phyloP scores from a whole-genome alignment of 2,113 vertebrate species.

The Gavia stellata region DNA sequence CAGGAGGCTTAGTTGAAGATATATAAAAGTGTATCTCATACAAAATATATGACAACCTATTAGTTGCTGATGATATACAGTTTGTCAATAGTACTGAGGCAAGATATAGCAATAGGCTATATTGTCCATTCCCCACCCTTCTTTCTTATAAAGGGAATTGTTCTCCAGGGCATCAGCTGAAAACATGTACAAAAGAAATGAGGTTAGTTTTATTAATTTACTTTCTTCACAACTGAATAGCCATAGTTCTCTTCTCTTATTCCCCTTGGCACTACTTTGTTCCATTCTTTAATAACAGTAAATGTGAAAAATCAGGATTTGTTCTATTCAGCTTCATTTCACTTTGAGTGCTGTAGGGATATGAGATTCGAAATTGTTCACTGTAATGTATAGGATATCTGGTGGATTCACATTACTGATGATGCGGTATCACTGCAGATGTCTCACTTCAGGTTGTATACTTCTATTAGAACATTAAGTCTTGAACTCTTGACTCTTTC shows the following conservation, averaged over 20 bases:
- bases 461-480: conserved; percentile 54
- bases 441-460: conserved; percentile 21
- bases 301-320: conserved; percentile 75
- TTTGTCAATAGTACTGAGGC: conserved; percentile 5
- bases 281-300: conserved; percentile 74
- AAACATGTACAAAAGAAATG: conserved; percentile 66
- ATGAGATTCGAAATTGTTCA: conserved; percentile 66
- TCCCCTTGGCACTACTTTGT: conserved; percentile 71
- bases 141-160: conserved; percentile 48
- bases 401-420: conserved; percentile 63
- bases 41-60: neutral
- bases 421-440: conserved; percentile 50
- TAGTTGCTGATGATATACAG: neutral
- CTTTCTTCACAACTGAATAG: conserved; percentile 75
- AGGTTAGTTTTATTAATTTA: conserved; percentile 79
- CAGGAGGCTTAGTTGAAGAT: neutral
- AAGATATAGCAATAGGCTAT: neutral
- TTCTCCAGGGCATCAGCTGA: conserved; percentile 64
- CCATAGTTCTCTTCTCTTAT: conserved; percentile 67
- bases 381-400: conserved; percentile 51
- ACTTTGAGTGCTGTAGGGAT: conserved; percentile 65
- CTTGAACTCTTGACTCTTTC: conserved; percentile 40
- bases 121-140: neutral
- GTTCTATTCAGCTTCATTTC: conserved; percentile 76
- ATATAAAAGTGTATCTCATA: neutral